Evolutionary conservation across 2,113 vertebrate genomes (phyloP).

Genomic region (Brachyistius frenatus): DNA sequence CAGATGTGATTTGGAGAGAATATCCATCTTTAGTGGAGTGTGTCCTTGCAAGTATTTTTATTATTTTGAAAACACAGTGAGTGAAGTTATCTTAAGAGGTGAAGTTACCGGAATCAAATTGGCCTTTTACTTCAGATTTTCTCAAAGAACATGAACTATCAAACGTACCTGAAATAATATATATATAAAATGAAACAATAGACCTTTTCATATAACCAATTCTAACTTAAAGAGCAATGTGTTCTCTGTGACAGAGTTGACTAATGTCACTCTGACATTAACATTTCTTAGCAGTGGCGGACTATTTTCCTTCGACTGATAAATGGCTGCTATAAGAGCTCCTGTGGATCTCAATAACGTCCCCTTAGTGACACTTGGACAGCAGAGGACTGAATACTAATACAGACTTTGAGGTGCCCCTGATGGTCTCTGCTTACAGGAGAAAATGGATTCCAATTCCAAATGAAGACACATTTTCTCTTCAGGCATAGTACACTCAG

Average conservation of each 20-base stretch:
- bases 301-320: constrained; percentile 27
- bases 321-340: constrained; percentile 20
- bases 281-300: neutral
- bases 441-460: constrained; percentile 28
- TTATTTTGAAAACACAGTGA: neutral
- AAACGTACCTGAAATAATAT: too few species aligned
- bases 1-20: too few species aligned
- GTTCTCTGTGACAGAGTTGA: neutral
- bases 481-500: neutral
- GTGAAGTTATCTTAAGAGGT: neutral
- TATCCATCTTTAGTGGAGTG: too few species aligned
- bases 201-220: too few species aligned
- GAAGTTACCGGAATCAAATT: neutral
- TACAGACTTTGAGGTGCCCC: constrained; percentile 40
- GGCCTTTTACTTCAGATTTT: neutral
- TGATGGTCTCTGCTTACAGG: constrained; percentile 2
- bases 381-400: constrained; percentile 63
- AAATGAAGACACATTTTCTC: constrained; percentile 34
- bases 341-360: constrained; percentile 36
- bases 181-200: too few species aligned
- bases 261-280: neutral
- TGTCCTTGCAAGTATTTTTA: too few species aligned
- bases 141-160: neutral
- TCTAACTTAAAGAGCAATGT: too few species aligned
- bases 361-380: constrained; percentile 29